Base-by-base conservation (phyloP, 2,888 invertebrate genomes). In the Drosophila mimica region DNA sequence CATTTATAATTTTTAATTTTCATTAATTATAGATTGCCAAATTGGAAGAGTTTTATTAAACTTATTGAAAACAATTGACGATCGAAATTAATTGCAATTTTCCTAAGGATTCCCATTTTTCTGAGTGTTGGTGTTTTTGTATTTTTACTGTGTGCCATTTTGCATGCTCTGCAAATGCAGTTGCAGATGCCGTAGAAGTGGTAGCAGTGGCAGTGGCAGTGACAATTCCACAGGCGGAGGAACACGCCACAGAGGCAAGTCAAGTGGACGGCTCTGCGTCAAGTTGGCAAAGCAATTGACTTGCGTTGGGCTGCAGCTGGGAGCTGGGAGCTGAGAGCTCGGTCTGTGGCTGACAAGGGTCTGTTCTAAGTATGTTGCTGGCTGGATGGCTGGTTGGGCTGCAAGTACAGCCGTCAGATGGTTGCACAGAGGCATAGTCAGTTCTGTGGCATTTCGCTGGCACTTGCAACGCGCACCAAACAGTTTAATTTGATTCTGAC, bases 271-370 rank as follows among this genome's bases (percentile, higher is more conserved):
- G 80, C 83, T 76, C 77, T 43, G 62, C 77, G 56, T 80, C 80
- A 80, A 86, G 86, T 86, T 83, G 87, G 71, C 83, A 77, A 72
- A 72, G 69, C 87, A 81, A 82, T 82, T 83, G 86, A 86, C 77
- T 82, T 62, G 58, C 34, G 20, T 43, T 68, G 48, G 40, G 36
- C 53, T 13, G 56, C 56, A 38, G 56, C 56, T 36, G 31, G n/a
- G 9, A n/a, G 43, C 25, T 25, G 49, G 11, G 31, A 43, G n/a
- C 49, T 51, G 17, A n/a, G 20, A 15, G 30, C 15, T 31, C 30
- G 38, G 30, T 38, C 15, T 52, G 30, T n/a, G 49, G 25, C 59
- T 52, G 61, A 46, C 33, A 52, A 58, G 59, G 66, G 59, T 56
- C 54, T 70, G 48, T 40, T 43, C 54, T 53, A 9, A 28, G 54